Percentiles rank a stretch among this genome's conserved stretches.
These are phyloP conservation scores for Gasterosteus aculeatus DNA, from an alignment of 2,113 vertebrate genomes.

Conservation along the genomic window DNA sequence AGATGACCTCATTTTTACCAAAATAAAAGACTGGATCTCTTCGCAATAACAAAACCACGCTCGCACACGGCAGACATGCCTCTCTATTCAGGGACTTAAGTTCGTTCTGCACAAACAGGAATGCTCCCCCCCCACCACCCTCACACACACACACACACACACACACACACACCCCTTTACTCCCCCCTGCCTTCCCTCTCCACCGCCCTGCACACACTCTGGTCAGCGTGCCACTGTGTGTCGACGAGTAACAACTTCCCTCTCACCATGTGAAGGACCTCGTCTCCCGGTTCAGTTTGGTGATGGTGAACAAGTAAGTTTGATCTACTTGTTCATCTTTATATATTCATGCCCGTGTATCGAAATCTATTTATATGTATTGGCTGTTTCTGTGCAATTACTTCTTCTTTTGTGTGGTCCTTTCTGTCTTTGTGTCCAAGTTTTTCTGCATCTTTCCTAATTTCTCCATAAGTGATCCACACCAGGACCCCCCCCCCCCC, in stretches of 20 bases:
- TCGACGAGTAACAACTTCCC: conserved; percentile 59
- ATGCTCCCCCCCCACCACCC: conserved; percentile 35
- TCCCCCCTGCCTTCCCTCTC: conserved; percentile 29
- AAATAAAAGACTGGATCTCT: conserved; percentile 15
- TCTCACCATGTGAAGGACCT: conserved; percentile 58
- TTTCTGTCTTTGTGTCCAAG: conserved; percentile 29
- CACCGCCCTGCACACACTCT: conserved; percentile 53
- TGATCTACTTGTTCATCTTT: conserved; percentile 1
- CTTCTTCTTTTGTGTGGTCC: conserved; percentile 49
- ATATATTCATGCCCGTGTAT: not conserved
- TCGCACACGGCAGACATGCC: conserved; percentile 36
- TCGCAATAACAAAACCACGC: conserved; percentile 19
- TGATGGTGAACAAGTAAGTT: conserved; percentile 62
- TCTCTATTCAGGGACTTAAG: conserved; percentile 63
- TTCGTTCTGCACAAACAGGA: conserved; percentile 71
- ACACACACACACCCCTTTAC: conserved; percentile 21
- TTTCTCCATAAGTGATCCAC: conserved; percentile 25
- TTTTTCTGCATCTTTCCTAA: conserved; percentile 19
- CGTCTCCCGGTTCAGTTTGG: conserved; percentile 37
- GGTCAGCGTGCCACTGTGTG: conserved; percentile 67
- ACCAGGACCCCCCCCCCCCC: conserved; percentile 32
- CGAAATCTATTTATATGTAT: not conserved
- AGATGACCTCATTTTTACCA: not conserved
- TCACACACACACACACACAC: not conserved
- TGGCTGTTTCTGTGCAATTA: conserved; percentile 28